Base-by-base conservation (phyloP, 2,888 invertebrate species). In the Epinotia nisella region DNA sequence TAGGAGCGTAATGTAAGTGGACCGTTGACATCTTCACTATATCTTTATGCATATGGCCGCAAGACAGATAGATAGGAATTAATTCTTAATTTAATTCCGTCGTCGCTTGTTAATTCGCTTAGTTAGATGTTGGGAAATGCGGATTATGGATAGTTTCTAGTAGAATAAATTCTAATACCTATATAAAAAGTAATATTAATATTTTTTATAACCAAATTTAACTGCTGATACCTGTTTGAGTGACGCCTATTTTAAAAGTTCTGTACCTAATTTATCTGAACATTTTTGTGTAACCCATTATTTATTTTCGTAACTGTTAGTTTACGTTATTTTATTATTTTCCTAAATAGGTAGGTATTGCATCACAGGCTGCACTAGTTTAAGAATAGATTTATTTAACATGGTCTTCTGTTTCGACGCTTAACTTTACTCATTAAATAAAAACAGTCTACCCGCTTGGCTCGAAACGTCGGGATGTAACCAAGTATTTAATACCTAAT, bases 1-100 rank as follows among this genome's bases (percentile, higher is more conserved):
- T 64, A 81, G 77, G 78, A 85, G 85, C 82, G 82, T 83, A 79
- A 82, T 79, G 80, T 83, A 83, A 81, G 83, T 81, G 83, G 83
- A 82, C 82, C 84, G 89, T 87, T 91, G 91, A 92, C 92, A 90
- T 88, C 87, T 86, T 73, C 70, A 69, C 73, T 69, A 69, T 64
- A 68, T 72, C 67, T 71, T 58, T 69, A 73, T 62, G 53, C 58
- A 62, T 71, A 65, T 59, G 21, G 29, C 56, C 17, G 45, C 13
- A 56, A 72, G 72, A 72, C 45, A 62, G 61, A 72, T 68, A 49
- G 39, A 39, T 53, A n/a, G 56, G 61, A 56, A 72, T 72, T 68
- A 61, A 68, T 68, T 72, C 61, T 72, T 67, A 62, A 68, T 72
- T 72, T 67, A 56, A 72, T 72, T 21, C 61, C 67, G 61, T 72